Percentiles rank a stretch among this genome's conserved stretches.
Conservation (phyloP, 2,797 vertebrate genomes). For the Notamacropus eugenii region DNA sequence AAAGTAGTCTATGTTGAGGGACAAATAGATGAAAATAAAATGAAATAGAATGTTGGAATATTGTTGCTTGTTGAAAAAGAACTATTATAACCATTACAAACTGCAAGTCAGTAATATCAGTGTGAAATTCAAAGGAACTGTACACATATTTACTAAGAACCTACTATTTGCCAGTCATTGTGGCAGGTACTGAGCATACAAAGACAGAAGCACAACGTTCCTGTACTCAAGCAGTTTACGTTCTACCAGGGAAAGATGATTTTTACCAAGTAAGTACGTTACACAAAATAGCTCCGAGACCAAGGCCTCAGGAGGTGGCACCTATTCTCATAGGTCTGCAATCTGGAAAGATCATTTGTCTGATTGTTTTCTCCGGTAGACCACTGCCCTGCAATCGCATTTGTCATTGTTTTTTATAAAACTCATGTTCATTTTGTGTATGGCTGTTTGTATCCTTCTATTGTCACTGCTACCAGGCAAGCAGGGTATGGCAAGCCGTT, state of each 20-base stretch:
- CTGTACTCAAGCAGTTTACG: neutral
- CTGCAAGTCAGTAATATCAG: neutral
- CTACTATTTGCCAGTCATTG: neutral
- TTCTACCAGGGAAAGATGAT: neutral
- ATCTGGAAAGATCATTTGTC: neutral
- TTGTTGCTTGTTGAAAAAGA: neutral
- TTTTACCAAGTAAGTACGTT: neutral
- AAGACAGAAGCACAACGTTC: neutral
- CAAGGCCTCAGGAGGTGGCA: neutral
- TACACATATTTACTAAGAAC: neutral
- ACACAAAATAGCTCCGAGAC: neutral
- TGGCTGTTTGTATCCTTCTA: conserved; percentile 48
- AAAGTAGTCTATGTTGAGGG: neutral
- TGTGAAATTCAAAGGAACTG: neutral
- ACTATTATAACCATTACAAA: neutral
- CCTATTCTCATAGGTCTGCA: neutral
- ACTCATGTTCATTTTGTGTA: conserved; percentile 58
- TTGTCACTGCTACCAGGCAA: conserved; percentile 56
- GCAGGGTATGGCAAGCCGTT: conserved; percentile 68
- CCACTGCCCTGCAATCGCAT: neutral
- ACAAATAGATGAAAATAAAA: neutral
- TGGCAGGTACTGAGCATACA: neutral
- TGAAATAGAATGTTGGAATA: neutral
- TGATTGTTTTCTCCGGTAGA: conserved; percentile 52
- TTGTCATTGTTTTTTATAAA: neutral